phyloP scores from a whole-genome alignment of 2,888 invertebrate species.

The Congeria kusceri region DNA sequence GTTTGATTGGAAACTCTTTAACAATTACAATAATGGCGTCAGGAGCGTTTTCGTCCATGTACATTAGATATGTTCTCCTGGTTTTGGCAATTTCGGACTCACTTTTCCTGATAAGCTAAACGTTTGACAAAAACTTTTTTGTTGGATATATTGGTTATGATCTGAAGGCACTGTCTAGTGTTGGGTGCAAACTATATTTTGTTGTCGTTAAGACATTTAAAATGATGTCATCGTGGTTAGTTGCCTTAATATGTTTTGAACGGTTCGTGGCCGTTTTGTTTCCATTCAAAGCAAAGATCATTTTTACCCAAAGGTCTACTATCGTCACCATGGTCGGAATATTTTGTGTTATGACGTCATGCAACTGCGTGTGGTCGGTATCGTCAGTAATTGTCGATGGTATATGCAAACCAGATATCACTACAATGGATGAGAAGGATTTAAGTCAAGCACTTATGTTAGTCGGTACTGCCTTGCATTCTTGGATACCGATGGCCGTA shows the following conservation, averaged over 20 bases:
- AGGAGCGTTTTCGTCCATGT: slow-evolving; percentile 53
- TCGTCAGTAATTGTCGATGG: slow-evolving; percentile 62
- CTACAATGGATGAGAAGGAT: slow-evolving; percentile 42
- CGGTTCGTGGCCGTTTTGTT: slow-evolving; percentile 73
- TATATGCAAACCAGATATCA: slow-evolving; percentile 61
- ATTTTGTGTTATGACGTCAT: slow-evolving; percentile 53
- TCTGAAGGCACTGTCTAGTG: slow-evolving; percentile 59
- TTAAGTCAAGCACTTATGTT: slow-evolving; percentile 46
- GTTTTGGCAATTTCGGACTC: slow-evolving; percentile 71
- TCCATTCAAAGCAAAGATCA: slow-evolving; percentile 64
- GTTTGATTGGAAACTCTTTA: slow-evolving; percentile 67
- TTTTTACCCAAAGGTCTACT: slow-evolving; percentile 61
- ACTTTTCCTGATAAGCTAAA: slow-evolving; percentile 61
- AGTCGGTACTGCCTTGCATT: slow-evolving; percentile 59
- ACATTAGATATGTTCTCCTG: slow-evolving; percentile 64
- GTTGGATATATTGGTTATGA: slow-evolving; percentile 63
- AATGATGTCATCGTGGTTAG: slow-evolving; percentile 75
- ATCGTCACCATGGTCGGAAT: slow-evolving; percentile 45
- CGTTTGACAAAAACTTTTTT: slow-evolving; percentile 70
- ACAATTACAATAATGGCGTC: slow-evolving; percentile 68
- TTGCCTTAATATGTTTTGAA: slow-evolving; percentile 70
- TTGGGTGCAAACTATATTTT: slow-evolving; percentile 71
- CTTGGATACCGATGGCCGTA: slow-evolving; percentile 60
- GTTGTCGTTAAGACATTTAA: slow-evolving; percentile 66
- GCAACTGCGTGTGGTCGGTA: slow-evolving; percentile 68